These are phyloP conservation scores for Drosophila meridiana DNA, from an alignment of 2,888 invertebrate species.

Conservation along the genomic window DNA sequence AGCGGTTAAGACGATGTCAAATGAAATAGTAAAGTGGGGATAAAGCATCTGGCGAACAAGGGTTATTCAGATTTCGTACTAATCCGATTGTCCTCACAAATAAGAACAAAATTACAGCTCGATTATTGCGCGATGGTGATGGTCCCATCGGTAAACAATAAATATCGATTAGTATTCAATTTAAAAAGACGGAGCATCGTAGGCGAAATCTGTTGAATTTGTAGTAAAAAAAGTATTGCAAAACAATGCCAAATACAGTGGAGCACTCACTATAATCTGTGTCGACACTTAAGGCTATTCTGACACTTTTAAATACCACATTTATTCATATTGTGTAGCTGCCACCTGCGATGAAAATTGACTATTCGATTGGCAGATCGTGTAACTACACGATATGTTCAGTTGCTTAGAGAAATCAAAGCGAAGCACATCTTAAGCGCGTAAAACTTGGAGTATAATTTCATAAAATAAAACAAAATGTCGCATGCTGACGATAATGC, in stretches of 20 bases:
- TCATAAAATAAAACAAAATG: slow-evolving; percentile 12
- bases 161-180: background rate
- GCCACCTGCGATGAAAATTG: background rate
- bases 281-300: background rate
- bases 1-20: background rate
- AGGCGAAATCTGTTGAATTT: background rate
- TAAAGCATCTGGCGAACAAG: background rate
- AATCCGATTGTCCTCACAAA: background rate
- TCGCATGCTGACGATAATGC: slow-evolving; percentile 8
- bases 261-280: too few relatives aligned
- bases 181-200: background rate
- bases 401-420: background rate
- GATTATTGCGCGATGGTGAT: background rate
- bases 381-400: background rate
- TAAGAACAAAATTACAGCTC: background rate
- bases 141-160: background rate
- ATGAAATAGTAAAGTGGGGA: background rate
- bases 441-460: background rate
- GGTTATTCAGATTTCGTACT: too few relatives aligned
- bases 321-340: too few relatives aligned
- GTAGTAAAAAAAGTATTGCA: background rate
- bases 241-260: background rate
- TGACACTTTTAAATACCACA: background rate
- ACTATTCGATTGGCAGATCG: background rate
- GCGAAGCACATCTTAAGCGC: background rate